Base-by-base conservation (phyloP, 1,140 invertebrate genomes). In the Tigriopus japonicus region DNA sequence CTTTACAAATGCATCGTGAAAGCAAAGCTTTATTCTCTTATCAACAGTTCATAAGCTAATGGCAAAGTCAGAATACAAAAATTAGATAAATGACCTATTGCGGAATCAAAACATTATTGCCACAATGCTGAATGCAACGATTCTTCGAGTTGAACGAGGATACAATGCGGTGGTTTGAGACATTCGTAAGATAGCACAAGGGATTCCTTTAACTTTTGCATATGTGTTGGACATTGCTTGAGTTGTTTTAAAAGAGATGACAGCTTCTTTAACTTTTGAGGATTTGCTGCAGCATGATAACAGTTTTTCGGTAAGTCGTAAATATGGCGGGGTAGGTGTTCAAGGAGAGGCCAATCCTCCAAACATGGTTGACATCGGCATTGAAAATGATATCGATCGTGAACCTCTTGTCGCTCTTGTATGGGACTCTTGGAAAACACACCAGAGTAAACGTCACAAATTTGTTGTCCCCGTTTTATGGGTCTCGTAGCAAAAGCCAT, bases 401-500 rank as follows among this genome's bases (percentile, higher is more conserved):
- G 42, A 15, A 52, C 28, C n/a, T 42, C n/a, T 15, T 15, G n/a
- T 9, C 58, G n/a, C 10, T 49, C 45, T 10, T 52, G 21, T 52
- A 7, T 49, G 2, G 15, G 12, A 23, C n/a, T 15, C 15, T 52
- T 60, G 15, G 45, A 52, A 52, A 60, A 60, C 13, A 42, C 51
- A 2, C 28, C 42, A 14, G 23, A 42, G 43, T 60, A 60, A 5
- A 15, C 58, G 24, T 60, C 58, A 52, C 10, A 13, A 35, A 60
- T 60, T 15, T 60, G 42, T 52, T 49, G 15, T 5, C 45, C 58
- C 28, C 6, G 5, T 52, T 19, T 28, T 13, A 60, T 60, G 1
- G 19, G 19, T 58, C 58, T 28, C 1, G 58, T 60, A 23, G 58
- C 58, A 52, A 60, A 60, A 14, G 58, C 58, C 23, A 13, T 51